Evolutionary conservation across 2,797 vertebrate species (phyloP).

Genomic region (Urocyon cinereoargenteus): DNA sequence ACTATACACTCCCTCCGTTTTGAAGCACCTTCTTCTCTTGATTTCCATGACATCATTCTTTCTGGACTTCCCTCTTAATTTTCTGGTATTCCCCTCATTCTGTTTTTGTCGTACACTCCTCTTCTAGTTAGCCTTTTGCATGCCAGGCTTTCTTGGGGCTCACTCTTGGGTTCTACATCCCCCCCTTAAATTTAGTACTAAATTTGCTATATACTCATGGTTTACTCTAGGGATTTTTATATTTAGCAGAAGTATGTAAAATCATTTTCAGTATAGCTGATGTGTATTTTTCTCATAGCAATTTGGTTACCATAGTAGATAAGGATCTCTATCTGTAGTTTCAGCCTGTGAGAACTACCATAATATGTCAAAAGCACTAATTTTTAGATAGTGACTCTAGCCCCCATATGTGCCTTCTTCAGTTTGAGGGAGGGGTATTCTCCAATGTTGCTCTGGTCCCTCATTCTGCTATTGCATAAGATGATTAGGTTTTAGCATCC

Average conservation of each 20-base stretch:
- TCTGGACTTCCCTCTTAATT: background rate
- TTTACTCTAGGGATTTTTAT: conserved; percentile 36
- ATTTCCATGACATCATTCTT: conserved; percentile 20
- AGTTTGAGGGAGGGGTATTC: background rate
- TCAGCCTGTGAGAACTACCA: background rate
- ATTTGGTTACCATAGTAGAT: background rate
- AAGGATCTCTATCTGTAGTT: background rate
- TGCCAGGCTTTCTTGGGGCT: background rate
- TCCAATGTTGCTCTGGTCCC: background rate
- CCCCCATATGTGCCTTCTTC: background rate
- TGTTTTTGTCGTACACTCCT: background rate
- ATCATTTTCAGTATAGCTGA: background rate
- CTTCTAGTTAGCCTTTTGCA: background rate
- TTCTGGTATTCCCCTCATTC: background rate
- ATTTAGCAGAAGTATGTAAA: background rate
- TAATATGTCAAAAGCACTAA: background rate
- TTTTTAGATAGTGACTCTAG: background rate
- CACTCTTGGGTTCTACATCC: background rate
- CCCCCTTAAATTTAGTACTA: background rate
- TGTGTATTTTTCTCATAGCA: background rate
- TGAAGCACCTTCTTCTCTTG: background rate
- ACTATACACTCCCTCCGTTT: background rate
- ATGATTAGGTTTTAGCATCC: conserved; percentile 16
- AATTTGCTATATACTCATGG: background rate
- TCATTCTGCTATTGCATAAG: conserved; percentile 3